Conservation (phyloP, 2,113 vertebrate genomes). For the Herpetotheres cachinnans region DNA sequence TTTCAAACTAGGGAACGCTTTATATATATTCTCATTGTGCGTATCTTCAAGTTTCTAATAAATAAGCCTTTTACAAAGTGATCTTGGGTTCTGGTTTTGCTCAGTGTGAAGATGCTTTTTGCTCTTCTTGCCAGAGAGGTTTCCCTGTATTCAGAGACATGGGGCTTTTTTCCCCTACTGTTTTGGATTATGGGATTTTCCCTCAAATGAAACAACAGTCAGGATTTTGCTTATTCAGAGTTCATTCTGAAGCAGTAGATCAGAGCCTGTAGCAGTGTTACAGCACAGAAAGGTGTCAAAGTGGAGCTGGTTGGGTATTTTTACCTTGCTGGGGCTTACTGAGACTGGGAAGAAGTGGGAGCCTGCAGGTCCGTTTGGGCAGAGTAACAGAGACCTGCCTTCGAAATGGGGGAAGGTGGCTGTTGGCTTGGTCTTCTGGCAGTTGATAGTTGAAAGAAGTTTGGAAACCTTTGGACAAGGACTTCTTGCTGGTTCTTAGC, state of each 20-base stretch:
- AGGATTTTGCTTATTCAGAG: not conserved
- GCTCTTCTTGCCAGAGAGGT: not conserved
- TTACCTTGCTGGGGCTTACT: not conserved
- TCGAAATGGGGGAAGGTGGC: not conserved
- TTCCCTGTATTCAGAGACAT: not conserved
- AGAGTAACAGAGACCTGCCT: not conserved
- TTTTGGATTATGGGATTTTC: not conserved
- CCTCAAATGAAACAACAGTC: not conserved
- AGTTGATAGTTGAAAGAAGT: not conserved
- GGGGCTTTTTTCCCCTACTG: not conserved
- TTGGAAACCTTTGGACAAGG: not conserved
- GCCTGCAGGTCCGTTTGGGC: accelerated
- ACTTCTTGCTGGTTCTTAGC: not conserved
- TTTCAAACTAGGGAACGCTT: not conserved
- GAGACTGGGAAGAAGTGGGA: not conserved
- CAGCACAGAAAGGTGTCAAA: not conserved
- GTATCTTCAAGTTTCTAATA: not conserved
- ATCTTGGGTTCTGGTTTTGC: not conserved
- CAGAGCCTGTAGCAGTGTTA: not conserved
- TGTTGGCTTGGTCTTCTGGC: not conserved
- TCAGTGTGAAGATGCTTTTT: not conserved
- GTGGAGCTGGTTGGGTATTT: not conserved
- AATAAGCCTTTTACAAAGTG: not conserved
- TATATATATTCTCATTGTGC: not conserved
- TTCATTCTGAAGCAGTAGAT: not conserved